Evolutionary conservation across 1,140 invertebrate genomes (phyloP), one percentile per base, ranked within the genome.

Genomic region (Drosophila arawakana): DNA sequence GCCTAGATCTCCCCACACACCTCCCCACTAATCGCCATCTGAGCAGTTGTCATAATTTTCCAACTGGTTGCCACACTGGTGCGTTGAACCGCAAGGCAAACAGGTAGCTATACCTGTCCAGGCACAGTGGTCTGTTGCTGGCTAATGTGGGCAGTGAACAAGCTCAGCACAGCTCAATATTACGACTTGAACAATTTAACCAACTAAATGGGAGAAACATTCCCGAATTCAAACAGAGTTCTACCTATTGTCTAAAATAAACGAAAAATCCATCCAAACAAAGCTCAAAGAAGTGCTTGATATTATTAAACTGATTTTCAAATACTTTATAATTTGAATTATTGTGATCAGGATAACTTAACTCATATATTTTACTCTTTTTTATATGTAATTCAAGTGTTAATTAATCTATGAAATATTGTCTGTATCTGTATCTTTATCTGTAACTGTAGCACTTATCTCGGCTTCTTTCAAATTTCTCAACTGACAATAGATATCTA

Each of bases 51-150:
- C 84, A 89, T 89, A 89, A 81, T 81, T 89, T 78, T 75, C 77
- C 43, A 88, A 88, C 84, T 88, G 84, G 84, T 89, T 89, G 80
- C 39, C 39, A 25, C 35, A 13, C 52, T 59, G 67, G 90, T 86
- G 77, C 90, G 91, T 91, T 90, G 90, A 91, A 91, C 90, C 84
- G 83, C 90, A 91, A 91, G 90, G 90, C 83, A 91, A 91, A 91
- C 90, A 79, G 68, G 54, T 66, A 61, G 50, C 54, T 15, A 57
- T 57, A 57, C 54, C 54, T 57, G 54, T 37, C 54, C 54, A 57
- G 54, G 54, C 54, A 57, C 54, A 57, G 54, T 57, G 54, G 54
- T 41, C 25, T 30, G 25, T 30, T 18, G 37, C 13, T n/a, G 2
- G 18, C 44, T 47, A 47, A 9, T 15, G 10, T 6, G 18, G 9